phyloP scores from a whole-genome alignment of 2,888 invertebrate species.

The Andrena fulva region DNA sequence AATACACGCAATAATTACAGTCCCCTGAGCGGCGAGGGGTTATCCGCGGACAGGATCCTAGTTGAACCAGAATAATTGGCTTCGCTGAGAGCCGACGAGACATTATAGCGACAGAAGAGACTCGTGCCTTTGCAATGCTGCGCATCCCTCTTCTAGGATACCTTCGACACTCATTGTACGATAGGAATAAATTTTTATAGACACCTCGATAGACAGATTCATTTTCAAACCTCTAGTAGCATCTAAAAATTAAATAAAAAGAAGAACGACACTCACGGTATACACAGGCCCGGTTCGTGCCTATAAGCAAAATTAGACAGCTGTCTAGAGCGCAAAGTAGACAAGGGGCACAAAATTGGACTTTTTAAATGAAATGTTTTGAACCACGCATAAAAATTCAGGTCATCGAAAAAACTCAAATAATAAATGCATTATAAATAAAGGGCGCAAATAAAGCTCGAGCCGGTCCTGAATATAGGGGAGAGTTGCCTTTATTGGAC shows the following conservation, averaged over 20 bases:
- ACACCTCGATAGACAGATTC: background rate
- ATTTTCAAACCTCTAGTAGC: background rate
- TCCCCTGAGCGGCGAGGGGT: conserved; percentile 2
- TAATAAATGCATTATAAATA: too few relatives aligned
- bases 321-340: too few relatives aligned
- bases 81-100: background rate
- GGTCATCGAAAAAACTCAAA: too few relatives aligned
- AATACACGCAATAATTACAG: conserved; percentile 10
- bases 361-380: too few relatives aligned
- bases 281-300: too few relatives aligned
- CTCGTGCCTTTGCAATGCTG: background rate
- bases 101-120: background rate
- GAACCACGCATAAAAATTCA: too few relatives aligned
- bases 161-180: background rate
- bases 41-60: conserved; percentile 2
- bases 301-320: too few relatives aligned
- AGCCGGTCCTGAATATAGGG: too few relatives aligned
- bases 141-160: background rate
- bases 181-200: conserved; percentile 6
- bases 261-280: too few relatives aligned
- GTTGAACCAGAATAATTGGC: conserved; percentile 15
- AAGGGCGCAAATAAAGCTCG: too few relatives aligned
- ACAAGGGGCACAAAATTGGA: too few relatives aligned
- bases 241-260: background rate
- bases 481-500: too few relatives aligned